A percentile compares a stretch with the other conserved stretches of the same genome.
Evolutionary conservation across 2,113 vertebrate genomes (phyloP).

Genomic region (Pelecanus crispus): DNA sequence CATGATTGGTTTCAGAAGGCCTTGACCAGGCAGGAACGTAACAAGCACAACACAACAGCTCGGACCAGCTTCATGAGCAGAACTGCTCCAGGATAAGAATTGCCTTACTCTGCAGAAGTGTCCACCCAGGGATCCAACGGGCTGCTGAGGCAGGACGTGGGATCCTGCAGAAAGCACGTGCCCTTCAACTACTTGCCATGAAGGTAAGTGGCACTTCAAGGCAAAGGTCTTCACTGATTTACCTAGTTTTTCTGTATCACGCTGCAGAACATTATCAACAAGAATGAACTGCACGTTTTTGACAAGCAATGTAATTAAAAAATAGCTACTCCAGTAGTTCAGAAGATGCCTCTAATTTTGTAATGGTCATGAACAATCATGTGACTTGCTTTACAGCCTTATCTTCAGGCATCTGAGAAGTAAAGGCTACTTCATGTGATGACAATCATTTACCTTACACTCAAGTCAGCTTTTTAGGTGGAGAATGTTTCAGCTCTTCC

Average conservation of each 20-base stretch:
- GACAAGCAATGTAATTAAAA: background rate
- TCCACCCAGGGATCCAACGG: background rate
- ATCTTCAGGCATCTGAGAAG: background rate
- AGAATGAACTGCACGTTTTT: background rate
- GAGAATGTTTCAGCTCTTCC: background rate
- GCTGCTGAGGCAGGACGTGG: fast-evolving
- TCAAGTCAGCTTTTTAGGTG: background rate
- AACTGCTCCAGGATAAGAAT: background rate
- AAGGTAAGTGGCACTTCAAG: background rate
- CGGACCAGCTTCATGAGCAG: background rate
- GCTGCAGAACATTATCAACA: background rate
- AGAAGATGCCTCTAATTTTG: background rate
- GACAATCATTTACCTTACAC: fast-evolving
- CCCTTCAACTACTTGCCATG: background rate
- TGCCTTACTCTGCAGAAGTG: fast-evolving
- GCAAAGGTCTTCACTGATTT: background rate
- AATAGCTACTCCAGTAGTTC: background rate
- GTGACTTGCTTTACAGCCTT: background rate
- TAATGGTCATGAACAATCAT: background rate
- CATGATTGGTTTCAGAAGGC: background rate
- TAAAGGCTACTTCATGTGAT: background rate
- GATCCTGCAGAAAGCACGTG: background rate
- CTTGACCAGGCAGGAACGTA: background rate
- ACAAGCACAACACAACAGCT: background rate
- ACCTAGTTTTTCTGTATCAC: background rate